phyloP scores from a whole-genome alignment of 2,888 invertebrate species.

The Ceratothoa steindachneri region DNA sequence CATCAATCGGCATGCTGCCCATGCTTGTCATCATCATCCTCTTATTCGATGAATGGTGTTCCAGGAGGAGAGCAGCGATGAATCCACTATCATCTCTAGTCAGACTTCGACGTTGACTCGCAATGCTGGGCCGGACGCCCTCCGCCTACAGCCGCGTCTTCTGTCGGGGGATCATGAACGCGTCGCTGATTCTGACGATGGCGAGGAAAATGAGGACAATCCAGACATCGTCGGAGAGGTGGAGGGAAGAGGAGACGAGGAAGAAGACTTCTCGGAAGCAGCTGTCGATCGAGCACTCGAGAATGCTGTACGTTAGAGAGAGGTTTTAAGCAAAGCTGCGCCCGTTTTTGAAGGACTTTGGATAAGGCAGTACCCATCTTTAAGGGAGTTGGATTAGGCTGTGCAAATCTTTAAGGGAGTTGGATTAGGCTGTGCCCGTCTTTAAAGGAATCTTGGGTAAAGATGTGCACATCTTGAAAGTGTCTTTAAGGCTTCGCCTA shows the following conservation, averaged over 20 bases:
- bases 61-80: conserved; percentile 89
- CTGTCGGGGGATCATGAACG: conserved; percentile 42
- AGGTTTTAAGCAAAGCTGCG: no score
- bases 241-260: neutral
- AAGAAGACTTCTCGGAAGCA: conserved; percentile 53
- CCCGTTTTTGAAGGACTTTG: neutral
- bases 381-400: neutral
- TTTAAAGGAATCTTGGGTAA: no score
- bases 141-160: conserved; percentile 39
- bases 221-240: conserved; percentile 54
- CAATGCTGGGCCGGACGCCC: conserved; percentile 57
- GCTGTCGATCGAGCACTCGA: conserved; percentile 51
- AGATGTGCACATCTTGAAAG: no score
- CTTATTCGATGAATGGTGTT: no score
- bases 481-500: no score
- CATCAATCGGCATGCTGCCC: no score
- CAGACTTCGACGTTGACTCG: conserved; percentile 92
- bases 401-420: no score
- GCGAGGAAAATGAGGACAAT: conserved; percentile 55
- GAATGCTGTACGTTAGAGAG: conserved; percentile 45
- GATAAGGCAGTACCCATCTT: conserved; percentile 49
- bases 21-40: no score
- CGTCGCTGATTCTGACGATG: conserved; percentile 53
- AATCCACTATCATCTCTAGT: conserved; percentile 92
- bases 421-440: no score